Conservation (phyloP, 2,888 invertebrate species). For the Tipula vernalis region DNA sequence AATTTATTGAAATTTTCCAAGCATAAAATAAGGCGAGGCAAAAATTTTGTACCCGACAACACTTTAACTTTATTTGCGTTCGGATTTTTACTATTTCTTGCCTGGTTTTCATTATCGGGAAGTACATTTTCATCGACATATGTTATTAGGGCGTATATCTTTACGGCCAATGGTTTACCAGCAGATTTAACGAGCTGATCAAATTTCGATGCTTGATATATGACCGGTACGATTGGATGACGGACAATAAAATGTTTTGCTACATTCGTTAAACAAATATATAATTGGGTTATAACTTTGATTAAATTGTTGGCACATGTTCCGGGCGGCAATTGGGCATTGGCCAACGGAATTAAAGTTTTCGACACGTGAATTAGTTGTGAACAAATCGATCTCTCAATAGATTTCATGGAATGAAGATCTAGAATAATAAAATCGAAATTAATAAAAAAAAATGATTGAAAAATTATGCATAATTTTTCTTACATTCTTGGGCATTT, state of each 20-base stretch:
- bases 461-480: neutral
- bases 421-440: conserved; percentile 20
- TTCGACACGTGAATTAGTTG: conserved; percentile 43
- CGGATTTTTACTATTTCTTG: conserved; percentile 30
- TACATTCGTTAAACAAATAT: conserved; percentile 40
- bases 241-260: conserved; percentile 45
- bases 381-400: conserved; percentile 44
- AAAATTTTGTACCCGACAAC: conserved; percentile 43
- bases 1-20: conserved; percentile 49
- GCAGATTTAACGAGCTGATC: conserved; percentile 39
- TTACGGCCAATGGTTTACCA: conserved; percentile 42
- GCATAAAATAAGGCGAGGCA: conserved; percentile 48
- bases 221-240: conserved; percentile 29
- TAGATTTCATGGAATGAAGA: conserved; percentile 36
- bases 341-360: conserved; percentile 39
- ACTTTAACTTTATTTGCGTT: conserved; percentile 39
- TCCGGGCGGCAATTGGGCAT: conserved; percentile 40
- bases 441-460: too few species aligned
- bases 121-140: conserved; percentile 41
- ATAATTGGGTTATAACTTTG: conserved; percentile 42
- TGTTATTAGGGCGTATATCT: conserved; percentile 42
- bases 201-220: conserved; percentile 30
- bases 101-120: conserved; percentile 19
- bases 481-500: conserved; percentile 30
- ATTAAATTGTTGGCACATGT: conserved; percentile 41